A percentile compares a stretch with the other conserved stretches of the same genome.
These are phyloP conservation scores for Lepidocyrtinus sp. DNA, from an alignment of 2,888 invertebrate genomes.

Conservation along the genomic window DNA sequence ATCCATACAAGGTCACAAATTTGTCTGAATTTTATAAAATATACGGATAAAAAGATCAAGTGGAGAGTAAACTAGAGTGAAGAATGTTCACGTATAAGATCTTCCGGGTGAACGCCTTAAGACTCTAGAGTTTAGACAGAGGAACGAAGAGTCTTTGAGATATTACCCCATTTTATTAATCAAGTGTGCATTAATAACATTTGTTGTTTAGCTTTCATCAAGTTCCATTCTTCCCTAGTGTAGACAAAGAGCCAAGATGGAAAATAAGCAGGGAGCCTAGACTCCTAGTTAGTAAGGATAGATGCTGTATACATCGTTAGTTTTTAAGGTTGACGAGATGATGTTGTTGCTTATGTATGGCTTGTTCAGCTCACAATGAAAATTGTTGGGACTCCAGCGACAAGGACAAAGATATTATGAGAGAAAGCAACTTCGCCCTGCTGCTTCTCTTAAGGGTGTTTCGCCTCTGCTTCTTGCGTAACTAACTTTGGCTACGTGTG, in stretches of 20 bases:
- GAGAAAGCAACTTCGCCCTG: conserved; percentile 15
- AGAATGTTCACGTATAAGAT: too few relatives aligned
- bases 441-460: conserved; percentile 24
- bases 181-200: not conserved
- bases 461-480: conserved; percentile 41
- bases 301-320: not conserved
- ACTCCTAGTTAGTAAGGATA: too few relatives aligned
- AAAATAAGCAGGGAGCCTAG: not conserved
- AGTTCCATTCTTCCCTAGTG: not conserved
- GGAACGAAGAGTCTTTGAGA: too few relatives aligned
- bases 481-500: conserved; percentile 44
- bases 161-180: conserved; percentile 3
- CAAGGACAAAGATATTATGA: conserved; percentile 43
- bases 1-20: too few relatives aligned
- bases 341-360: not conserved
- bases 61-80: too few relatives aligned
- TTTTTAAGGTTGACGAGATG: not conserved
- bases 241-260: not conserved
- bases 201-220: conserved; percentile 1
- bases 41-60: too few relatives aligned
- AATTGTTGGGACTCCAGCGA: conserved; percentile 18
- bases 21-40: too few relatives aligned
- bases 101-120: too few relatives aligned
- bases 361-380: conserved; percentile 5
- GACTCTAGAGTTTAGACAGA: too few relatives aligned